Conservation (phyloP, 2,888 invertebrate species). For the Himalopsyche japonica region DNA sequence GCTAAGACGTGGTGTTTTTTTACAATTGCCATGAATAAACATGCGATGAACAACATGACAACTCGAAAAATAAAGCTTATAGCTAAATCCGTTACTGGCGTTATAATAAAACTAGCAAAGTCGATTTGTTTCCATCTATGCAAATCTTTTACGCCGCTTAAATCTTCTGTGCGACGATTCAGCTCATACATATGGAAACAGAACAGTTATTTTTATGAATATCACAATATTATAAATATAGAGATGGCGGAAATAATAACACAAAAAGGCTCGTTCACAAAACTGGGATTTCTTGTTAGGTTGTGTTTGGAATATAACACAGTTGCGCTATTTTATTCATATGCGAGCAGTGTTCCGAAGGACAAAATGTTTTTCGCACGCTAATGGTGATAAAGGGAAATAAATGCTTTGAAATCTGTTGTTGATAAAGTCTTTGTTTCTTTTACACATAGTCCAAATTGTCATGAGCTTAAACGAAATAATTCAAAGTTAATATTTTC, state of each 20-base stretch:
- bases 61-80: background rate
- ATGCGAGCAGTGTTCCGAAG: background rate
- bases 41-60: background rate
- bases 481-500: too few species aligned
- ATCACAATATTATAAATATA: background rate
- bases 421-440: background rate
- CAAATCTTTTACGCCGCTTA: background rate
- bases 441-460: background rate
- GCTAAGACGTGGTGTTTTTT: too few species aligned
- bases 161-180: background rate
- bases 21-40: background rate
- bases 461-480: too few species aligned
- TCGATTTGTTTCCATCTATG: background rate
- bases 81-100: background rate
- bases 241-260: background rate
- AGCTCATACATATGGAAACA: background rate
- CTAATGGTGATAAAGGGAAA: background rate
- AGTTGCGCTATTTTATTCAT: background rate
- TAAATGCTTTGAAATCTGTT: background rate
- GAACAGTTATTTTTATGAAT: background rate
- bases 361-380: background rate
- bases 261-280: background rate
- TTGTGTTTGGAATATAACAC: background rate
- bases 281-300: background rate
- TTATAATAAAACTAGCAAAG: background rate